Evolutionary conservation across 2,888 invertebrate genomes (phyloP).

Genomic region (Drepanosiphum platanoidis): DNA sequence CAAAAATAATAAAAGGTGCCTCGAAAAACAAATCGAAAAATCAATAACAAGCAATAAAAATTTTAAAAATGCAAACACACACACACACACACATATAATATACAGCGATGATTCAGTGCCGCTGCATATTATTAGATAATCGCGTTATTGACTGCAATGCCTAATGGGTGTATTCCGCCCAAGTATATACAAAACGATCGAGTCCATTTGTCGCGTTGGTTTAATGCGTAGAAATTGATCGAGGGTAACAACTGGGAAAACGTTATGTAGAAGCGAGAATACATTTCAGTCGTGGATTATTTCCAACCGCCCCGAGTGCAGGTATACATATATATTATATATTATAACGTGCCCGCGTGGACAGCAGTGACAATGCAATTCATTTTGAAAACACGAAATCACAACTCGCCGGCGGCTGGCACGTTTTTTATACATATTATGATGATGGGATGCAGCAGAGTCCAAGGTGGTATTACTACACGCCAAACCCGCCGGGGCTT

Average conservation of each 20-base stretch:
- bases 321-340: not conserved
- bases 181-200: too few species aligned
- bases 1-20: not conserved
- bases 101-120: not conserved
- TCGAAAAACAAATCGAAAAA: conserved; percentile 31
- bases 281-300: not conserved
- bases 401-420: not conserved
- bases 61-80: not conserved
- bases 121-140: conserved; percentile 8
- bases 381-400: conserved; percentile 10
- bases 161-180: not conserved
- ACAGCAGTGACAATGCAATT: too few species aligned
- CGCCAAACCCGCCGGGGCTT: not conserved
- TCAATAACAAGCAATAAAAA: conserved; percentile 33
- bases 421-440: not conserved
- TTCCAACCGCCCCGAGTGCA: not conserved
- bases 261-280: conserved; percentile 2
- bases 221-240: conserved; percentile 5
- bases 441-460: too few species aligned
- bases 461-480: too few species aligned
- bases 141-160: not conserved
- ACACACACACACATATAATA: not conserved
- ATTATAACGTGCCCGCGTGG: too few species aligned
- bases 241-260: not conserved
- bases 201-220: conserved; percentile 12